phyloP scores from a whole-genome alignment of 2,797 vertebrate species.

The Taenioides sp. region DNA sequence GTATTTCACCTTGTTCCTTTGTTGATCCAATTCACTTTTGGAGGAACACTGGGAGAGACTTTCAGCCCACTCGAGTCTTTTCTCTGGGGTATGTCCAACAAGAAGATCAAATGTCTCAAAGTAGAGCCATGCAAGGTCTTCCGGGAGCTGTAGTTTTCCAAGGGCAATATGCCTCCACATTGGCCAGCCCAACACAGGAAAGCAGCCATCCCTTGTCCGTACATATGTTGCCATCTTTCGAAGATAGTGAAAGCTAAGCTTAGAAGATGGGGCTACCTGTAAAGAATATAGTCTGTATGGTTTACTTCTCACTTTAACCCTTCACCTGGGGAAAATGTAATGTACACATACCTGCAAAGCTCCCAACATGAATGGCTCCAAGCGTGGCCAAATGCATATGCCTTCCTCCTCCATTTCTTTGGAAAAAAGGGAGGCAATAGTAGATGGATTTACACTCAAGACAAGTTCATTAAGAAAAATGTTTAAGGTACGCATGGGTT shows the following conservation, averaged over 20 bases:
- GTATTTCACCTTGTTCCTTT: slow-evolving; percentile 84
- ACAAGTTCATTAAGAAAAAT: background rate
- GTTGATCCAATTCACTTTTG: slow-evolving; percentile 84
- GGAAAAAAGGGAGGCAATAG: background rate
- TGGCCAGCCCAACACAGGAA: slow-evolving; percentile 85
- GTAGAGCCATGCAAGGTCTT: slow-evolving; percentile 92
- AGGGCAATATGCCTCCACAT: slow-evolving; percentile 94
- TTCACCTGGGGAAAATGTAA: background rate
- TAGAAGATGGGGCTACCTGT: slow-evolving; percentile 76
- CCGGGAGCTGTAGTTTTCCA: slow-evolving; percentile 89
- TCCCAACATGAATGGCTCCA: slow-evolving; percentile 90
- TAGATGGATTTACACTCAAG: background rate
- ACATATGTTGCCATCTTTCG: slow-evolving; percentile 90
- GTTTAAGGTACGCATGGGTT: background rate
- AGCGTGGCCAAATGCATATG: slow-evolving; percentile 87
- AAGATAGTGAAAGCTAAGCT: slow-evolving; percentile 89
- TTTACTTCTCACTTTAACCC: background rate
- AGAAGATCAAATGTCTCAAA: slow-evolving; percentile 91
- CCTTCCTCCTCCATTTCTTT: slow-evolving; percentile 78
- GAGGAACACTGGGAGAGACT: slow-evolving; percentile 81
- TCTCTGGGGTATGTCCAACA: slow-evolving; percentile 63
- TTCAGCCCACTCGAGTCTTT: slow-evolving; percentile 88
- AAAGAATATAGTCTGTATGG: background rate
- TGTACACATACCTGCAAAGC: slow-evolving; percentile 74
- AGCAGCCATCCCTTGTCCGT: slow-evolving; percentile 84